Percentiles rank a stretch among this genome's conserved stretches.
Evolutionary conservation across 64 coral and sea anemone genomes (phyloP).

Genomic region (Stichodactyla helianthus): DNA sequence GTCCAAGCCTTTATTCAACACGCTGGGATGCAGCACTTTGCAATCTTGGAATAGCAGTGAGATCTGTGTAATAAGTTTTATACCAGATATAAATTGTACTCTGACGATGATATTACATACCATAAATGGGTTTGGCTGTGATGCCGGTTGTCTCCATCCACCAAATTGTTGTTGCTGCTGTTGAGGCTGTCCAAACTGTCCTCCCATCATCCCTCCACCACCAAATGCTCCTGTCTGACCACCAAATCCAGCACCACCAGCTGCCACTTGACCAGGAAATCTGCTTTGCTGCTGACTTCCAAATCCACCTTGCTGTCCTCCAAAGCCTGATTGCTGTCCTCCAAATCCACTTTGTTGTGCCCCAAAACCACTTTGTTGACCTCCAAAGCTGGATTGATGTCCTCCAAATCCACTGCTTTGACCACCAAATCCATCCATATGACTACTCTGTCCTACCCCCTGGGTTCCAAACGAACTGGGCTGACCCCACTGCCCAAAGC

Average conservation of each 20-base stretch:
- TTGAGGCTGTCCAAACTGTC: slow-evolving; percentile 49
- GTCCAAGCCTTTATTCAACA: too few relatives aligned
- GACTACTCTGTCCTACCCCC: neutral
- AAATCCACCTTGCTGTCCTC: slow-evolving; percentile 24
- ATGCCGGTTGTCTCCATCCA: slow-evolving; percentile 83
- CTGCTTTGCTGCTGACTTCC: slow-evolving; percentile 39
- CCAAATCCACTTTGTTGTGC: neutral
- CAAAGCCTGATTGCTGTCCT: slow-evolving; percentile 21
- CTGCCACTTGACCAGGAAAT: slow-evolving; percentile 20
- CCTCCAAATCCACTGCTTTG: neutral
- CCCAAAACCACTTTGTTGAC: slow-evolving; percentile 43
- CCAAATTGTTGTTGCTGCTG: slow-evolving; percentile 74
- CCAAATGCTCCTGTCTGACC: slow-evolving; percentile 41
- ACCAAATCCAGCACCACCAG: slow-evolving; percentile 20
- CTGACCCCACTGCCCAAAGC: slow-evolving; percentile 16
- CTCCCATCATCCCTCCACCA: slow-evolving; percentile 52
- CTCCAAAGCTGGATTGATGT: slow-evolving; percentile 25
- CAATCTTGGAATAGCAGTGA: too few relatives aligned
- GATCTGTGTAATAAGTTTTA: too few relatives aligned
- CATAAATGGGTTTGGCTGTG: slow-evolving; percentile 94
- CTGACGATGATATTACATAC: slow-evolving; percentile 25
- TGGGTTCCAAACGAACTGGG: slow-evolving; percentile 5
- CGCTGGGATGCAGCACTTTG: too few relatives aligned
- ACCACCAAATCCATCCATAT: neutral
- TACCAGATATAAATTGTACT: too few relatives aligned